phyloP scores from a whole-genome alignment of 1,140 invertebrate genomes.

The Bombus pascuorum region DNA sequence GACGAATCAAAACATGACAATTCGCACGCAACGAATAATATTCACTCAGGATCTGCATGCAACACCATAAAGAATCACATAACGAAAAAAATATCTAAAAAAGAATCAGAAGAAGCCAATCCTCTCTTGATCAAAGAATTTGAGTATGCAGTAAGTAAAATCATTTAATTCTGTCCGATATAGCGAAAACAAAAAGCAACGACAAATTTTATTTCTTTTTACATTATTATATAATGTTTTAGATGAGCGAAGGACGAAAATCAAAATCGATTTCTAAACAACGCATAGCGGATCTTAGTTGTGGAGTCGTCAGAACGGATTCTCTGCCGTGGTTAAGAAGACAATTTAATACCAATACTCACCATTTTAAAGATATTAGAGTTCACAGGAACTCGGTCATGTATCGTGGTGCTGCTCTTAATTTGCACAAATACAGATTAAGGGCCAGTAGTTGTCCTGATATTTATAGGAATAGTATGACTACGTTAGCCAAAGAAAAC shows the following conservation, averaged over 20 bases:
- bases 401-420: constrained; percentile 91
- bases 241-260: constrained; percentile 67
- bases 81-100: constrained; percentile 66
- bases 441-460: constrained; percentile 94
- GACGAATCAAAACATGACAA: constrained; percentile 54
- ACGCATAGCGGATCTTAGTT: constrained; percentile 55
- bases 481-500: constrained; percentile 90
- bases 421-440: constrained; percentile 90
- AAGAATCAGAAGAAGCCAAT: constrained; percentile 72
- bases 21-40: background rate
- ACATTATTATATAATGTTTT: background rate
- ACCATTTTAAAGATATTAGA: constrained; percentile 89
- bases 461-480: constrained; percentile 95
- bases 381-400: constrained; percentile 91
- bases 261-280: constrained; percentile 67
- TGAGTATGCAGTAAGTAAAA: constrained; percentile 62
- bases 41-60: constrained; percentile 34
- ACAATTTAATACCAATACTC: constrained; percentile 84
- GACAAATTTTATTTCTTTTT: background rate
- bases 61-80: constrained; percentile 63
- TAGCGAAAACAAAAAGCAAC: background rate
- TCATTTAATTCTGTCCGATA: background rate
- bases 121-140: constrained; percentile 70
- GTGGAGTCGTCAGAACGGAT: constrained; percentile 72
- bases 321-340: constrained; percentile 84